Evolutionary conservation across 2,797 vertebrate genomes (phyloP), one percentile per base, ranked within the genome.

Genomic region (Aulostomus chinensis): DNA sequence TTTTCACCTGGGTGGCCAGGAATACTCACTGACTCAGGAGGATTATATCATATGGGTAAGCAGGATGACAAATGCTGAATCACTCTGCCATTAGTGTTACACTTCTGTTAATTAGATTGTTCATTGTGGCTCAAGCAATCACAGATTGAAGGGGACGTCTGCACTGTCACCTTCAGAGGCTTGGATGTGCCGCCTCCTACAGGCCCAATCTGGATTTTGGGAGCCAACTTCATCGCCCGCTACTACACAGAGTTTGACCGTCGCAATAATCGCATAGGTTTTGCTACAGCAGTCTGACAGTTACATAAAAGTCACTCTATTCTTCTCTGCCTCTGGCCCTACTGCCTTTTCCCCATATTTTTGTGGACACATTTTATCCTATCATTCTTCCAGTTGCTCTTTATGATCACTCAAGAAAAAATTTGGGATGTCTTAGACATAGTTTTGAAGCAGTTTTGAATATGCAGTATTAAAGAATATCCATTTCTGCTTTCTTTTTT

Each of bases 211-310:
- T 99, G 96, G 96, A 92, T 97, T 68, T 84, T 99, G 58, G 97
- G 96, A 0, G 95, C 96, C 79, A 96, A 88, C 73, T 98, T 99
- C 81, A 98, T 98, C 10, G 91, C 93, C 3, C 92, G 95, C 64
- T 99, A 96, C 84, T 99, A 99, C 86, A 96, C 94, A 1, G 92
- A 96, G 76, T 99, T 99, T 32, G 97, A 98, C 76, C 93, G 96
- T 1, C 88, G 52, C 40, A 94, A 95, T 81, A 94, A 97, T 69
- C 93, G 95, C 21, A 96, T 99, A 40, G 96, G 97, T 29, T 99
- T 98, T 41, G 96, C 96, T 48, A 73, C 84, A 0, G 94, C 96
- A n/a, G 90, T 93, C 71, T 96, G 89, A 98, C 35, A 40, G 26
- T 17, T 68, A 8, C 12, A 24, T 15, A 21, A 43, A 32, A 39